A percentile compares a stretch with the other conserved stretches of the same genome.
Evolutionary conservation across 2,113 vertebrate species (phyloP).

Genomic region (Gymnarchus niloticus): DNA sequence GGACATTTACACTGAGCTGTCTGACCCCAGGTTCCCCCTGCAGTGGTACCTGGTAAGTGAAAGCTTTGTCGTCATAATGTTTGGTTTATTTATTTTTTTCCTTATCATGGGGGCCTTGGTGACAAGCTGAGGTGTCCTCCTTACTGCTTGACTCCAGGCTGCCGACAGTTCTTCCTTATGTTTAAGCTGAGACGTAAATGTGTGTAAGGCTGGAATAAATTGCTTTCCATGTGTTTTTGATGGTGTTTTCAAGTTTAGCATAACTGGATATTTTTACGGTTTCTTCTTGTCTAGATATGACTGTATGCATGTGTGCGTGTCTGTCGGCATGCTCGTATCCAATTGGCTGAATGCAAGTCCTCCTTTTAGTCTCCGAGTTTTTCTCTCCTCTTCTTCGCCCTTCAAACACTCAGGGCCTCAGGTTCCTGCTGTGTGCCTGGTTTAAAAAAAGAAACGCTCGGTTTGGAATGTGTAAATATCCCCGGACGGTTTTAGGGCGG

Average conservation of each 20-base stretch:
- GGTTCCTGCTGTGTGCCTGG: not conserved
- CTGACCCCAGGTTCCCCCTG: slow-evolving; percentile 83
- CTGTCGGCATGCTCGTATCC: not conserved
- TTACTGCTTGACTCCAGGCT: not conserved
- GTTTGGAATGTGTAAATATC: not conserved
- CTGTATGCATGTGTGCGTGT: not conserved
- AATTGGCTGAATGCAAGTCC: too few species aligned
- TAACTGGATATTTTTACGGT: not conserved
- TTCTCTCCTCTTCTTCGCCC: too few species aligned
- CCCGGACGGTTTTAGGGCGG: not conserved
- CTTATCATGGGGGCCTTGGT: not conserved
- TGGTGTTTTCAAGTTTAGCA: not conserved
- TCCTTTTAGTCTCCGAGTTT: too few species aligned
- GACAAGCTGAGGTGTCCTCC: not conserved
- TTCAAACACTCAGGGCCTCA: not conserved
- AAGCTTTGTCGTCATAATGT: not conserved
- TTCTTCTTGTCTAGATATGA: not conserved
- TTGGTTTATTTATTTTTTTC: not conserved
- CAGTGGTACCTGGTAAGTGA: slow-evolving; percentile 95
- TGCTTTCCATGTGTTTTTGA: not conserved
- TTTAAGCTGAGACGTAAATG: not conserved
- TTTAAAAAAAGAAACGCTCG: not conserved
- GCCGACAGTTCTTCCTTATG: not conserved
- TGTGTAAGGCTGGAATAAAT: not conserved
- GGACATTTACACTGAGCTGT: slow-evolving; percentile 74